phyloP scores from a whole-genome alignment of 2,888 invertebrate species.

The Heteromyza rotundicornis region DNA sequence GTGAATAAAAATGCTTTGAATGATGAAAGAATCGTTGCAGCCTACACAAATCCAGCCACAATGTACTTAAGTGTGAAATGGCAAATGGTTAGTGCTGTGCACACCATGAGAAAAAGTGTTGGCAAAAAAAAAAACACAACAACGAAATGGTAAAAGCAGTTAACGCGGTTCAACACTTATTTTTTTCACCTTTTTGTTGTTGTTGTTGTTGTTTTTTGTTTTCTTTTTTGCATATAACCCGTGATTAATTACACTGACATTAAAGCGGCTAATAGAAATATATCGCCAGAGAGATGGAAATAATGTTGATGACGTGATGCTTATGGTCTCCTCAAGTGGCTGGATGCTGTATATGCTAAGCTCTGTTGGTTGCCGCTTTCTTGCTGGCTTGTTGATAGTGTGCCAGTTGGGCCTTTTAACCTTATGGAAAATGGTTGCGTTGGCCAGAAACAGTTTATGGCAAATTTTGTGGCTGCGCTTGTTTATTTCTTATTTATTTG shows the following conservation, averaged over 20 bases:
- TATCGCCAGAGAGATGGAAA: conserved; percentile 51
- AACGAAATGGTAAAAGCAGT: not conserved
- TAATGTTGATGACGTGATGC: conserved; percentile 51
- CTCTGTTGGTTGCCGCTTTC: conserved; percentile 8
- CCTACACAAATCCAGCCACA: conserved; percentile 3
- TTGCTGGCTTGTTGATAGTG: not conserved
- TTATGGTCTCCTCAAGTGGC: conserved; percentile 22
- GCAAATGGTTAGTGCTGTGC: not conserved
- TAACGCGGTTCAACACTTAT: not conserved
- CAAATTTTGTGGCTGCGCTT: conserved; percentile 33
- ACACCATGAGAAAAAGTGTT: not conserved
- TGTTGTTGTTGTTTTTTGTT: too few species aligned
- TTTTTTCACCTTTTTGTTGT: too few species aligned
- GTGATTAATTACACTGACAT: conserved; percentile 53
- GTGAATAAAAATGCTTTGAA: too few species aligned
- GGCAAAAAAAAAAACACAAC: not conserved
- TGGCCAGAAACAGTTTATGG: conserved; percentile 45
- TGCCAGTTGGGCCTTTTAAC: not conserved
- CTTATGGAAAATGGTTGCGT: not conserved
- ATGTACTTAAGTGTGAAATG: not conserved
- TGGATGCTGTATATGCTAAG: conserved; percentile 37
- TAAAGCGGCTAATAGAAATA: conserved; percentile 54
- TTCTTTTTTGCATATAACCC: too few species aligned
- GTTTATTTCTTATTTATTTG: conserved; percentile 37
- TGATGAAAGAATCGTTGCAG: too few species aligned